phyloP scores from a whole-genome alignment of 2,888 invertebrate genomes.

The Phyllotreta cruciferae region DNA sequence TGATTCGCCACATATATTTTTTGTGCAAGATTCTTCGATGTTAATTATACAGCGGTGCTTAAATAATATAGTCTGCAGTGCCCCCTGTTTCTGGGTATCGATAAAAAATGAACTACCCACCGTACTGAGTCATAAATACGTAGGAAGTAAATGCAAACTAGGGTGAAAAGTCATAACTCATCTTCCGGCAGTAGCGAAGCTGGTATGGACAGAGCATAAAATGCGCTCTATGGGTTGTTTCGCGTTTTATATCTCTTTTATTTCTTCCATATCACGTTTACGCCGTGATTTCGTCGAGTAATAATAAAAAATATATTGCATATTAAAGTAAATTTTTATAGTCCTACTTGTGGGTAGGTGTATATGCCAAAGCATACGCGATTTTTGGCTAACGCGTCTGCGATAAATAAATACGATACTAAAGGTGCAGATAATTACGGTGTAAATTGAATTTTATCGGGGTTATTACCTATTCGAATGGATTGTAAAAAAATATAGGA shows the following conservation, averaged over 20 bases:
- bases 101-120: not conserved
- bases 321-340: constrained; percentile 55
- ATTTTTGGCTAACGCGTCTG: not conserved
- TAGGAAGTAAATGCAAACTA: constrained; percentile 41
- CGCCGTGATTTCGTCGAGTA: constrained; percentile 53
- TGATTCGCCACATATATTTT: too few species aligned
- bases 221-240: constrained; percentile 52
- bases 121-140: constrained; percentile 38
- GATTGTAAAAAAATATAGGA: too few species aligned
- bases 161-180: constrained; percentile 38
- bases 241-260: constrained; percentile 56
- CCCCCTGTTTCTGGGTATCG: too few species aligned
- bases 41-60: too few species aligned
- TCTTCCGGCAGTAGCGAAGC: constrained; percentile 44
- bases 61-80: too few species aligned
- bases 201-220: constrained; percentile 52
- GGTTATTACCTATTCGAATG: too few species aligned
- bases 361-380: not conserved
- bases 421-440: too few species aligned
- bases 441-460: too few species aligned
- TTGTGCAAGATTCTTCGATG: too few species aligned
- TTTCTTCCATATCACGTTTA: constrained; percentile 56
- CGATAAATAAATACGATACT: not conserved
- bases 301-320: constrained; percentile 55
- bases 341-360: not conserved